These are phyloP conservation scores for Malurus leucopterus DNA, from an alignment of 2,797 vertebrate species.

Conservation along the genomic window DNA sequence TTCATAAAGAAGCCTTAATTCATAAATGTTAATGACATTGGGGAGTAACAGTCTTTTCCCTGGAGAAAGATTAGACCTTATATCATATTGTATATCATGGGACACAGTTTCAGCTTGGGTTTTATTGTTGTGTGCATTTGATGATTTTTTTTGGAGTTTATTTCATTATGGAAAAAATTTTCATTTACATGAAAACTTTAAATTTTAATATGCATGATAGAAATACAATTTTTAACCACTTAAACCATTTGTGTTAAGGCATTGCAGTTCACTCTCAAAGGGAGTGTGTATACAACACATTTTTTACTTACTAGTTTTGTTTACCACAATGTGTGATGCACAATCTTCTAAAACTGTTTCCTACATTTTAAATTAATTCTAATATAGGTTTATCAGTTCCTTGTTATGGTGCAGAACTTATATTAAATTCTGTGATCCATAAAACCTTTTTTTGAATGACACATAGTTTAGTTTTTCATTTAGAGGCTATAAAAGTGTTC, in stretches of 20 bases:
- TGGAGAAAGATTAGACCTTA: constrained; percentile 43
- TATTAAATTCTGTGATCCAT: constrained; percentile 84
- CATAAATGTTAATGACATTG: constrained; percentile 61
- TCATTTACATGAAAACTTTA: constrained; percentile 13
- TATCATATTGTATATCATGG: neutral
- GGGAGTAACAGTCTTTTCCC: constrained; percentile 42
- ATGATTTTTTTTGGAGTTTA: neutral
- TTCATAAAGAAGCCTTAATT: constrained; percentile 59
- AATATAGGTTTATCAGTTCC: constrained; percentile 79
- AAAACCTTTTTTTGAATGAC: constrained; percentile 82
- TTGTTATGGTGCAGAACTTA: constrained; percentile 81
- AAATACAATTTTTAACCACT: constrained; percentile 2
- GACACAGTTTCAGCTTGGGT: constrained; percentile 24
- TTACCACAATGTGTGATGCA: constrained; percentile 61
- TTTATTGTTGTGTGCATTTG: neutral
- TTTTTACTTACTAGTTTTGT: constrained; percentile 46
- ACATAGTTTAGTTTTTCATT: constrained; percentile 87
- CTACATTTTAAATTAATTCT: constrained; percentile 80
- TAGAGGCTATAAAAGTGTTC: constrained; percentile 85
- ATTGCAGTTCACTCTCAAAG: neutral
- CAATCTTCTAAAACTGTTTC: constrained; percentile 71
- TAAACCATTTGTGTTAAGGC: neutral
- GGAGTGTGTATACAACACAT: neutral
- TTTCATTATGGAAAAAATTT: constrained; percentile 11
- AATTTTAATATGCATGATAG: neutral